Percentiles rank a stretch among this genome's conserved stretches.
Conservation (phyloP, 2,113 vertebrate species). For the Halcyon malimbica region DNA sequence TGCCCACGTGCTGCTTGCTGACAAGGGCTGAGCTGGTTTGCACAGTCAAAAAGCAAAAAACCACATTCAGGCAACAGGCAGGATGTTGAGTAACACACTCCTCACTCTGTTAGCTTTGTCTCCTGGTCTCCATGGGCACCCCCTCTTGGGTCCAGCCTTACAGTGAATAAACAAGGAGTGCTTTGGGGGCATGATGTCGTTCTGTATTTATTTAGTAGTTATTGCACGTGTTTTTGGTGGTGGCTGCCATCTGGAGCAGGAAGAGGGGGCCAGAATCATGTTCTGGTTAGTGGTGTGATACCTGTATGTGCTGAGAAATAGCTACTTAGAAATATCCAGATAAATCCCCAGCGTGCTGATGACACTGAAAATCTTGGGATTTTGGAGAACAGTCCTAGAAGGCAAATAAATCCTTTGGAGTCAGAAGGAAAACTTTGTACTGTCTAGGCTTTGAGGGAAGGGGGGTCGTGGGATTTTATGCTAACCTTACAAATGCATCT, state of each 20-base stretch:
- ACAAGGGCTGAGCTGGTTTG: background rate
- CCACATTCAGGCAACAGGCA: background rate
- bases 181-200: background rate
- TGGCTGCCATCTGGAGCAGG: background rate
- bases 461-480: background rate
- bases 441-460: background rate
- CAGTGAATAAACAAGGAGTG: background rate
- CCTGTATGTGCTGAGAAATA: background rate
- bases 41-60: background rate
- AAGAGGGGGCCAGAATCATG: background rate
- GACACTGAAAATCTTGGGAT: background rate
- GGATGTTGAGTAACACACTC: background rate
- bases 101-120: background rate
- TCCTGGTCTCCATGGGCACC: background rate
- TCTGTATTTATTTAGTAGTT: background rate
- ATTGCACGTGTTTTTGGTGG: background rate
- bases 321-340: background rate
- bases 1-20: background rate
- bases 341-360: background rate
- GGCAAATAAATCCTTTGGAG: background rate
- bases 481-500: background rate
- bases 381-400: background rate
- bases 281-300: background rate
- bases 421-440: background rate
- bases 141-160: background rate